Evolutionary conservation across 2,888 invertebrate genomes (phyloP).

Genomic region (Eubasilissa splendida): DNA sequence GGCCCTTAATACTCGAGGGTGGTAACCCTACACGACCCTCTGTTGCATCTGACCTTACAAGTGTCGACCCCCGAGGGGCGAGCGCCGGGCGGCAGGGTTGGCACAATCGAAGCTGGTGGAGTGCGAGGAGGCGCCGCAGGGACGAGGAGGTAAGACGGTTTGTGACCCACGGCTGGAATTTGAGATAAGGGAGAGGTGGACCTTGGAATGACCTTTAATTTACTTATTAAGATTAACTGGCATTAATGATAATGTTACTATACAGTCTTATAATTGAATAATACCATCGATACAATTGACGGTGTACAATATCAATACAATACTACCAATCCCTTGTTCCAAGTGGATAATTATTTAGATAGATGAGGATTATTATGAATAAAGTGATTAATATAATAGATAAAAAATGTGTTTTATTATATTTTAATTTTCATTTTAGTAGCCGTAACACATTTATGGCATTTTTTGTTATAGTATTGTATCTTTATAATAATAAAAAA

Average conservation of each 20-base stretch:
- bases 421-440: too few species aligned
- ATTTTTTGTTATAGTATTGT: too few species aligned
- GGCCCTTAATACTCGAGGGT: not conserved
- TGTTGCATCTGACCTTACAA: slow-evolving; percentile 54
- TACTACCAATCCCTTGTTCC: too few species aligned
- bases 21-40: slow-evolving; percentile 42
- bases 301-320: too few species aligned
- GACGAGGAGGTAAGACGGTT: not conserved
- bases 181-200: slow-evolving; percentile 25
- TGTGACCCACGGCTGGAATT: slow-evolving; percentile 16
- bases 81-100: slow-evolving; percentile 20
- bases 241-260: not conserved
- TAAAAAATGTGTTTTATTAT: too few species aligned
- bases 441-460: too few species aligned
- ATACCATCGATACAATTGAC: too few species aligned
- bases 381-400: too few species aligned
- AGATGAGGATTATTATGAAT: too few species aligned
- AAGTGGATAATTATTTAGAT: too few species aligned
- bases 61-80: slow-evolving; percentile 39
- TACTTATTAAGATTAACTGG: slow-evolving; percentile 27
- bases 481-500: too few species aligned
- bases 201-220: slow-evolving; percentile 23
- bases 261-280: too few species aligned
- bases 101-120: not conserved
- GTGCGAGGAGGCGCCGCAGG: slow-evolving; percentile 18